Evolutionary conservation across 1,140 invertebrate genomes (phyloP).

Genomic region (Grapholita molesta): DNA sequence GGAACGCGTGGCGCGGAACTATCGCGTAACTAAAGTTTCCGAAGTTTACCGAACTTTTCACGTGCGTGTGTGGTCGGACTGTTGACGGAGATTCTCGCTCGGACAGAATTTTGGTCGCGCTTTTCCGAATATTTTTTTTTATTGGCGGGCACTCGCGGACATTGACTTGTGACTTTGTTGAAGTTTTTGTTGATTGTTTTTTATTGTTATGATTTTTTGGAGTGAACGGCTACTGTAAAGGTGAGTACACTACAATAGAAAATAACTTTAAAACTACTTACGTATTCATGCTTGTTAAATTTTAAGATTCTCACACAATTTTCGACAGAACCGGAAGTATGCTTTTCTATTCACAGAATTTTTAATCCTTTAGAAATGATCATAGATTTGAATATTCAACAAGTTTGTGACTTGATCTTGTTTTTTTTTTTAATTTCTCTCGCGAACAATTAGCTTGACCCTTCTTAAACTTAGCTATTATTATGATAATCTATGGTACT

Average conservation of each 20-base stretch:
- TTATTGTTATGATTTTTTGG: constrained; percentile 44
- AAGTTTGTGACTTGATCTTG: constrained; percentile 6
- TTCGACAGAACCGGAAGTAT: neutral
- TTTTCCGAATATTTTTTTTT: constrained; percentile 31
- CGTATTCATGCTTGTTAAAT: neutral
- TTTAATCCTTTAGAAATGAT: constrained; percentile 1
- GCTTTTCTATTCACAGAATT: neutral
- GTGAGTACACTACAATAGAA: constrained; percentile 38
- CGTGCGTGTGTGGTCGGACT: constrained; percentile 58
- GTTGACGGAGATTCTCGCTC: constrained; percentile 44
- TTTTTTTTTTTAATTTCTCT: constrained; percentile 27
- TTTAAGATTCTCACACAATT: neutral
- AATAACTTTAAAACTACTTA: neutral
- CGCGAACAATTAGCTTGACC: constrained; percentile 45
- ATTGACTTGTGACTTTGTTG: constrained; percentile 65
- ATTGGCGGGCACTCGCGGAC: constrained; percentile 46
- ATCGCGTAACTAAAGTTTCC: constrained; percentile 53
- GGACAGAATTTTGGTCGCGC: constrained; percentile 21
- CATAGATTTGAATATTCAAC: constrained; percentile 15
- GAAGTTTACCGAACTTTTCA: constrained; percentile 60
- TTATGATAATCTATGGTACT: constrained; percentile 50
- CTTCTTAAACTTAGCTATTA: constrained; percentile 46
- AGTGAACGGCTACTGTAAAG: constrained; percentile 32
- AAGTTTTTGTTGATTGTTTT: constrained; percentile 58
- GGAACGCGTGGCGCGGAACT: constrained; percentile 44